These are phyloP conservation scores for Echinarachnius parma DNA, from an alignment of 53 echinoderm and acorn worm species.

Conservation along the genomic window DNA sequence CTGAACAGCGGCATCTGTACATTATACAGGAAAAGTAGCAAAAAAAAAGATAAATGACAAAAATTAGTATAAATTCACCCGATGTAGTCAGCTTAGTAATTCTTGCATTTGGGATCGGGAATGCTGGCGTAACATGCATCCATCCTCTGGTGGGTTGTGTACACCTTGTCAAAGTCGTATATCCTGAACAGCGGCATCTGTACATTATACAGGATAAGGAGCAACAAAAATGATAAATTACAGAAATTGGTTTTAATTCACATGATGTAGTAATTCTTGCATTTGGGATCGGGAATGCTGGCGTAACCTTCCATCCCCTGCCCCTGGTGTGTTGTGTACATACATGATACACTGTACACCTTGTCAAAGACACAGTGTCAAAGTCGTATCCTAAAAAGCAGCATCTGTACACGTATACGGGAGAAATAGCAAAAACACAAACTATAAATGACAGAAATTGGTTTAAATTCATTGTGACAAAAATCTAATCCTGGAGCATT, in stretches of 20 bases:
- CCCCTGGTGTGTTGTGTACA: conserved; percentile 28
- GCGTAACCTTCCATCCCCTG: conserved; percentile 21
- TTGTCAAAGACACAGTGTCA: not conserved
- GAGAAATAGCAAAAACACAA: no score
- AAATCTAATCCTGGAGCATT: conserved; percentile 9
- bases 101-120: conserved; percentile 31
- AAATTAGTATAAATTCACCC: no score
- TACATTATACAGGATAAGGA: no score
- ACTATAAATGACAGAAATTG: no score
- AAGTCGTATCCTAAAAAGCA: no score
- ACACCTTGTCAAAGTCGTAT: conserved; percentile 38
- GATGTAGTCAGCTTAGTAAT: conserved; percentile 27
- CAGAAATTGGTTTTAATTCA: no score
- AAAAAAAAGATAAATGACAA: no score
- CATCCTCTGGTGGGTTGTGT: conserved; percentile 23
- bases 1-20: conserved; percentile 29
- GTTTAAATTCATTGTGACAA: conserved; percentile 10
- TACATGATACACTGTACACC: no score
- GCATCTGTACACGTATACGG: no score
- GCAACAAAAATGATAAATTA: no score
- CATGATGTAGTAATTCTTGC: conserved; percentile 21
- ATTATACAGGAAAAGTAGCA: no score
- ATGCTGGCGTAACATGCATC: conserved; percentile 18
- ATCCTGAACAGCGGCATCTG: conserved; percentile 27
- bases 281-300: conserved; percentile 23